Percentiles rank a stretch among this genome's conserved stretches.
Evolutionary conservation across 1,140 invertebrate genomes (phyloP).

Genomic region (Megathymus violae): DNA sequence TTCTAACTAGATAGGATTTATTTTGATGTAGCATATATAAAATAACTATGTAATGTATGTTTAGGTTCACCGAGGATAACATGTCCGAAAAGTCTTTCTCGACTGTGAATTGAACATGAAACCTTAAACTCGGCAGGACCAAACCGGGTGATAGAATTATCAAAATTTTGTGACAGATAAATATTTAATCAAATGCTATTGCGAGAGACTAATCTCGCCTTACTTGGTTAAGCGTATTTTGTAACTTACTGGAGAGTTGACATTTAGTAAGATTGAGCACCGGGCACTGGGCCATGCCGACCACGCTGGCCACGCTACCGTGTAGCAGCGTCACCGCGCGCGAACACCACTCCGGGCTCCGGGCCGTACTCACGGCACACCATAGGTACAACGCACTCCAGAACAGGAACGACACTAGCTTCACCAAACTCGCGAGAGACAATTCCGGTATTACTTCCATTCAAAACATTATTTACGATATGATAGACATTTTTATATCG

Average conservation of each 20-base stretch:
- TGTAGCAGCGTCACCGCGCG: conserved; percentile 75
- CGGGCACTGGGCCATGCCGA: conserved; percentile 77
- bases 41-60: too few relatives aligned
- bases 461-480: conserved; percentile 30
- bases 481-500: conserved; percentile 8
- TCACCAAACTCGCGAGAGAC: conserved; percentile 48
- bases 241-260: conserved; percentile 59
- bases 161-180: too few relatives aligned
- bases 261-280: conserved; percentile 39
- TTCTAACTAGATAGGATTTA: too few relatives aligned
- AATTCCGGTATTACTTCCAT: conserved; percentile 54
- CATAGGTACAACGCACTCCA: conserved; percentile 63
- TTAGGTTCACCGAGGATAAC: too few relatives aligned
- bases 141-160: too few relatives aligned
- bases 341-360: conserved; percentile 74
- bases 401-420: conserved; percentile 63
- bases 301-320: conserved; percentile 63
- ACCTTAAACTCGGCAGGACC: too few relatives aligned
- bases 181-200: too few relatives aligned
- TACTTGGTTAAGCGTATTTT: too few relatives aligned
- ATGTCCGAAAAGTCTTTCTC: too few relatives aligned
- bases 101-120: too few relatives aligned
- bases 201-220: too few relatives aligned
- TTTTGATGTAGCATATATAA: too few relatives aligned
- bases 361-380: conserved; percentile 30